Evolutionary conservation across 64 coral and sea anemone species (phyloP).

Genomic region (Exaiptasia diaphana): DNA sequence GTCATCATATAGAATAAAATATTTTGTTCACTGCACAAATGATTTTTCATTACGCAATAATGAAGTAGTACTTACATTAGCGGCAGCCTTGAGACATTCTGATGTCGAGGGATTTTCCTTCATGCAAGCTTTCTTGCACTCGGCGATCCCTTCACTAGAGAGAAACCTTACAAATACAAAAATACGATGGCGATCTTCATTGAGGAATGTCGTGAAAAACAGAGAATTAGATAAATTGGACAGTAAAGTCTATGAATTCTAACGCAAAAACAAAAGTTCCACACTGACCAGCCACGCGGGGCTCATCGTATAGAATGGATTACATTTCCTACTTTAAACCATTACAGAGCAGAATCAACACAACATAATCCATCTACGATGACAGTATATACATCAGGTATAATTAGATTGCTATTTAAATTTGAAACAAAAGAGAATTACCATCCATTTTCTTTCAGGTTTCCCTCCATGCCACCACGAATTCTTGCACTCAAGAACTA

Average conservation of each 20-base stretch:
- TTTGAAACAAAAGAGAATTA: slow-evolving; percentile 33
- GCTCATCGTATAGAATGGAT: background rate
- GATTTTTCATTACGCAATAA: background rate
- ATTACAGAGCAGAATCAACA: background rate
- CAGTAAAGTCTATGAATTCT: background rate
- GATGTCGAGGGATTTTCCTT: slow-evolving; percentile 82
- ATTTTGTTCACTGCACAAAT: slow-evolving; percentile 9
- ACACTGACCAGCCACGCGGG: slow-evolving; percentile 15
- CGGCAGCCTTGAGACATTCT: slow-evolving; percentile 76
- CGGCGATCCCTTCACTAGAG: slow-evolving; percentile 86
- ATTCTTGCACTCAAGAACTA: slow-evolving; percentile 70
- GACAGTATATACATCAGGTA: background rate
- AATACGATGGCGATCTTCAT: background rate
- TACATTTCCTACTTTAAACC: background rate
- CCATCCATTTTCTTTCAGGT: slow-evolving; percentile 99
- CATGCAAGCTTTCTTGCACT: slow-evolving; percentile 77
- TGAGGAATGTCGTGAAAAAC: too few relatives aligned
- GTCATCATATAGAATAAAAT: too few relatives aligned
- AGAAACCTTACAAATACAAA: slow-evolving; percentile 76
- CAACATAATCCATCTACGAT: background rate
- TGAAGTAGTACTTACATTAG: slow-evolving; percentile 75
- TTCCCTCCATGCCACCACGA: slow-evolving; percentile 99
- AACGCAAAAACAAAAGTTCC: slow-evolving; percentile 7
- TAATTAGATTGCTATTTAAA: background rate
- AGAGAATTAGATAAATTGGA: background rate